Conservation (phyloP, 30 jellyfish, hydroid and myxozoan genomes). For the Pelagia noctiluca region DNA sequence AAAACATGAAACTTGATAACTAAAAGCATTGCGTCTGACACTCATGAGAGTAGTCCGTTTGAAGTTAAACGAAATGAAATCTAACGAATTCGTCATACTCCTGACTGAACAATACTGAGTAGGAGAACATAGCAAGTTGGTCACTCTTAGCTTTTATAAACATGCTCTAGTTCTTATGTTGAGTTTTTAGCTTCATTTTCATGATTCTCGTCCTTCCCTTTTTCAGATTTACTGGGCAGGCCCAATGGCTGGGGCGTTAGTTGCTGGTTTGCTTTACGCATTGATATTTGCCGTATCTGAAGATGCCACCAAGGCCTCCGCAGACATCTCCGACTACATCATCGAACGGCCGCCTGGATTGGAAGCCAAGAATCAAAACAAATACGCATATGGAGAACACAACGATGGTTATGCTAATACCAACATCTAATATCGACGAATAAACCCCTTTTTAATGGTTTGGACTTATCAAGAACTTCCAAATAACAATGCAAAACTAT, state of each 20-base stretch:
- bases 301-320: conserved; percentile 29
- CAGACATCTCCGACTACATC: conserved; percentile 52
- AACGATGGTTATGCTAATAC: conserved; percentile 48
- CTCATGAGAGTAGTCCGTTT: not conserved
- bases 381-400: not conserved
- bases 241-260: conserved; percentile 69
- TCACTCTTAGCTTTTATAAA: too few species aligned
- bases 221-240: conserved; percentile 86
- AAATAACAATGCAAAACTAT: too few species aligned
- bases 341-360: conserved; percentile 75
- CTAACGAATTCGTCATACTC: not conserved
- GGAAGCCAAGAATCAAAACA: conserved; percentile 12
- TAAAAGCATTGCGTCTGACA: not conserved
- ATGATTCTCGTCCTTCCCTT: not conserved
- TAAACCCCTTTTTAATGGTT: too few species aligned
- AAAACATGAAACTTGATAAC: too few species aligned
- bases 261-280: conserved; percentile 69
- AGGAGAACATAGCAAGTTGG: too few species aligned
- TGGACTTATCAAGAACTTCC: too few species aligned
- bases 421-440: conserved; percentile 15
- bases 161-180: not conserved
- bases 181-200: not conserved
- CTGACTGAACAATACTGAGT: not conserved
- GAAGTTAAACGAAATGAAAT: not conserved
- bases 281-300: conserved; percentile 61